Evolutionary conservation across 2,113 vertebrate species (phyloP), one percentile per base, ranked within the genome.

Genomic region (Pica pica): DNA sequence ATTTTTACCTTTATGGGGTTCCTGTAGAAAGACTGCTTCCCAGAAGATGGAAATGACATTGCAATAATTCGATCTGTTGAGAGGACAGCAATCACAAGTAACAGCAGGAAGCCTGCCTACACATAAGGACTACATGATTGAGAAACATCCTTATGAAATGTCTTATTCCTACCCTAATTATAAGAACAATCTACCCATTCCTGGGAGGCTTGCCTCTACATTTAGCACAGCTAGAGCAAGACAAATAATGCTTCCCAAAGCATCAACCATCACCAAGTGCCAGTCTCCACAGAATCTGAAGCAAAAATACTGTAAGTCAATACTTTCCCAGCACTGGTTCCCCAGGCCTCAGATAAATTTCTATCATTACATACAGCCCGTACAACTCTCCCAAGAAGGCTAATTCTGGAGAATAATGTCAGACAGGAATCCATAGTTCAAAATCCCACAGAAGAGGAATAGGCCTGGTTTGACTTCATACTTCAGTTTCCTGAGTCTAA

Each of bases 1-100:
- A 50, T 67, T 83, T 97, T 97, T 98, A 99, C 99, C 97, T 93
- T 79, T 90, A 99, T 99, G 19, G 99, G 99, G 97, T 99, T 99
- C 93, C 99, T 98, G 41, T 99, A 99, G 95, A 99, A 98, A n/a
- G 99, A 99, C 74, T 99, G 98, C 81, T 98, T 98, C 92, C 99
- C 99, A 94, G 99, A 99, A 63, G 99, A 99, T 23, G 99, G 99
- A 90, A 99, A 99, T 11, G 99, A 99, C 99, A 99, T 99, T 47
- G 99, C 99, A 92, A 99, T 99, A 91, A 99, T 98, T 30, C 98
- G 98, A 44, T 99, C 99, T 99, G 91, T 49, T 81, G 93, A 85
- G 50, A 30, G 90, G 95, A 96, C 86, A 77, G 31, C 33, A 64
- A 23, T 47, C 39, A 64, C 47, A 75, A 82, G 9, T n/a, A 67